Conservation (phyloP, 92 coral and sea anemone genomes). For the Epizoanthus scotinus region DNA sequence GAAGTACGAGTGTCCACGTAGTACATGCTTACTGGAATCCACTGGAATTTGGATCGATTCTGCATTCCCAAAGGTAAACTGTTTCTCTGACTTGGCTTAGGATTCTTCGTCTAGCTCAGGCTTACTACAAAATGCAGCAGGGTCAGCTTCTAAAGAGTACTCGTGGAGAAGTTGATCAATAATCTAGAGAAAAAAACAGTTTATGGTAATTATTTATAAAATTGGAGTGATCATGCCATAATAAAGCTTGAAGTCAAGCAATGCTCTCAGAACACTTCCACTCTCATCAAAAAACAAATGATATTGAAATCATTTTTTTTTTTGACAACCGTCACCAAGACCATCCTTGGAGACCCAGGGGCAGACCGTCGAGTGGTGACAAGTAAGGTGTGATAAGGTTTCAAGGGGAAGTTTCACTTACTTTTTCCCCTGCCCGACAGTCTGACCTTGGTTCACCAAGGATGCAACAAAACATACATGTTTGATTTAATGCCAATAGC, state of each 20-base stretch:
- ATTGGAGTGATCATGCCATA: background rate
- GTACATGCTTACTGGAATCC: background rate
- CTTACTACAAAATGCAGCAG: constrained; percentile 7
- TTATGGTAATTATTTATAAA: background rate
- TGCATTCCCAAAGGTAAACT: background rate
- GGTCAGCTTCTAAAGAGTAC: background rate
- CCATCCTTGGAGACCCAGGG: no score
- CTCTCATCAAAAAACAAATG: background rate
- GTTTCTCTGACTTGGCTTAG: background rate
- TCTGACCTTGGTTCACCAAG: no score
- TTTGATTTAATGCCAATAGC: no score
- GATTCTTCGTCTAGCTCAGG: background rate
- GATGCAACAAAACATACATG: no score
- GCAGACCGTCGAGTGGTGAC: no score
- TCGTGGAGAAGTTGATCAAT: background rate
- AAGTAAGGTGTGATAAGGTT: no score
- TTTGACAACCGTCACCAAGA: background rate
- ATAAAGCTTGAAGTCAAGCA: no score
- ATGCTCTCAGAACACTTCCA: background rate
- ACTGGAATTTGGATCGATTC: background rate
- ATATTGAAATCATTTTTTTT: no score
- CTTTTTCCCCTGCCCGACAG: no score
- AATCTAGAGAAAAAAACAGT: background rate
- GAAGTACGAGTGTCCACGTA: background rate
- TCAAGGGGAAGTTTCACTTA: no score